Evolutionary conservation across 2,888 invertebrate genomes (phyloP), one percentile per base, ranked within the genome.

Genomic region (Machimus atricapillus): DNA sequence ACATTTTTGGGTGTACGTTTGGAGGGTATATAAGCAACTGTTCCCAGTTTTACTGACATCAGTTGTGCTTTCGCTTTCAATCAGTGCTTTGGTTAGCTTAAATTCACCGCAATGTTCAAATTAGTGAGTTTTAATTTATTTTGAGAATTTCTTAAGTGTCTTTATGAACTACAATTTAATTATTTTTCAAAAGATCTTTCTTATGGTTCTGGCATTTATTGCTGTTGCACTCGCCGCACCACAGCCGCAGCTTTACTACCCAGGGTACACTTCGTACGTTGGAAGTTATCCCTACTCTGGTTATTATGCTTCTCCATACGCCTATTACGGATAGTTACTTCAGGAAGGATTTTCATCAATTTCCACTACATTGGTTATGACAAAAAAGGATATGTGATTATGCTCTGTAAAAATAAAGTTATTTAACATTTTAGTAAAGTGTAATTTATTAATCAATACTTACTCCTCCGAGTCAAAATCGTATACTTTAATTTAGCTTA

Each of bases 221-320:
- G 91, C 91, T 58, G 90, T 90, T 58, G 89, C 90, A 85, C 56
- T 90, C 87, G 91, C 92, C 85, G 90, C 89, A 7, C 91, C 82
- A 37, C n/a, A 82, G 7, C 82, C 85, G 4, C 85, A 85, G 7
- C 16, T 74, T 46, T 73, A 46, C 43, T 85, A 85, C n/a, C 85
- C 85, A 23, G 82, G 82, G 19, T 85, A 85, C n/a, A 9, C 43
- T 12, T 85, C 85, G 27, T 85, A 85, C 37, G 73, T 85, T 5
- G 73, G 66, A 46, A 46, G 43, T 12, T 85, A 85, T 27, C 85
- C 85, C 6, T 73, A 74, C 19, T 85, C 73, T 43, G 74, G 43
- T 19, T 85, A 85, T 66, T 34, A 34, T 58, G 40, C 73, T 16
- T 85, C 85, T 16, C 85, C 85, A 74, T 85, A 85, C 23, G 7